Base-by-base conservation (phyloP, 2,113 vertebrate species). In the Dipodomys ordii region DNA sequence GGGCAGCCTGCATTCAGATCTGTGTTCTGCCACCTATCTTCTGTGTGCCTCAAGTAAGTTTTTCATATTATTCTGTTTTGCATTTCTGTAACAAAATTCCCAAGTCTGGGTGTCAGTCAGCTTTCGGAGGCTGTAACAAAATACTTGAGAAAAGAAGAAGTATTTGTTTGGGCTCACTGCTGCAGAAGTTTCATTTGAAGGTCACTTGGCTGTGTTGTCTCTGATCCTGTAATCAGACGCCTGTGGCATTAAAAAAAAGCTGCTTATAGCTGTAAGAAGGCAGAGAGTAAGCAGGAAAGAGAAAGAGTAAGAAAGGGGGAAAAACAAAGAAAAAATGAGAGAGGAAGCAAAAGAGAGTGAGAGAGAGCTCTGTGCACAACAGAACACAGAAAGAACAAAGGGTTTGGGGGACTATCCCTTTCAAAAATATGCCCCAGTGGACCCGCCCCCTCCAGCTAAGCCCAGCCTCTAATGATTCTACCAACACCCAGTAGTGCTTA, bases 1-100 rank as follows among this genome's bases (percentile, higher is more conserved):
- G 20, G 1, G 3, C 53, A 49, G 49, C 25, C 23, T 23, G 16
- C 10, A 53, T 10, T 32, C 3, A 2, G 2, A 2, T 32, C 65
- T 19, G 18, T 0, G 16, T 19, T 44, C 2, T 1, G 6, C 30
- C 22, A 4, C 2, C 0, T 10, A 0, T 27, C 25, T 44, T 18
- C 64, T 57, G 6, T 32, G 28, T 49, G 11, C 1, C 28, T 79
- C 23, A 6, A 6, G 13, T 6, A 32, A 69, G 4, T 4, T 13
- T 2, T 6, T 46, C 25, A 9, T 49, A 12, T 53, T 28, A 30
- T 3, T 39, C n/a, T 78, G 28, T 46, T 35, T 80, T 46, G 6
- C n/a, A 23, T 35, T 62, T 0, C 53, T 86, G 1, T 67, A 64
- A 32, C 20, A 72, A 44, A 80, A 78, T 1, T 25, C 22, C 44